Evolutionary conservation across 2,888 invertebrate genomes (phyloP).

Genomic region (Thera obeliscata): DNA sequence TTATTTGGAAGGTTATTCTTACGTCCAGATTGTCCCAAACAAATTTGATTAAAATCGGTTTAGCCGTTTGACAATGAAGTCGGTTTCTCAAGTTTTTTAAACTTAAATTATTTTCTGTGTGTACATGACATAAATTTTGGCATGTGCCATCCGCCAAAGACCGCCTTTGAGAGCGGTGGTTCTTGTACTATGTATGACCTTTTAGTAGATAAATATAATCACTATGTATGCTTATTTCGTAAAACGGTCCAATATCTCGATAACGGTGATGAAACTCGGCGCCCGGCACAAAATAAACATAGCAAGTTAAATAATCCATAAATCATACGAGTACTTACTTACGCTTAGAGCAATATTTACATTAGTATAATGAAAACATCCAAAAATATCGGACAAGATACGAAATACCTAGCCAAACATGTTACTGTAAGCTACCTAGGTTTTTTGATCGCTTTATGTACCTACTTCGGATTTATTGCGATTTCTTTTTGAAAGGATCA

Average conservation of each 20-base stretch:
- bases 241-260: conserved; percentile 29
- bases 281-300: conserved; percentile 55
- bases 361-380: conserved; percentile 58
- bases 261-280: conserved; percentile 49
- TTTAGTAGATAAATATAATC: neutral
- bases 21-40: too few relatives aligned
- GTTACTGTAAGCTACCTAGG: neutral
- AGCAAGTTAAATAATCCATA: conserved; percentile 67
- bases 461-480: conserved; percentile 28
- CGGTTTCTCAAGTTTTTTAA: too few relatives aligned
- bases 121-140: too few relatives aligned
- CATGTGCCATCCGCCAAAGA: too few relatives aligned
- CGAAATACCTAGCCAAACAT: neutral
- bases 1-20: too few relatives aligned
- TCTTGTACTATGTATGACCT: neutral
- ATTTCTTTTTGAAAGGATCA: conserved; percentile 47
- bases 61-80: too few relatives aligned
- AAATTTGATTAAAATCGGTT: too few relatives aligned
- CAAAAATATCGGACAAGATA: conserved; percentile 61
- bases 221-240: conserved; percentile 19
- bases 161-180: too few relatives aligned
- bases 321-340: conserved; percentile 52
- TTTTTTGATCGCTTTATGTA: neutral
- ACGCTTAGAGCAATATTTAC: conserved; percentile 68
- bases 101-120: too few relatives aligned